Evolutionary conservation across 1,140 invertebrate species (phyloP).

Genomic region (Mamestra configurata): DNA sequence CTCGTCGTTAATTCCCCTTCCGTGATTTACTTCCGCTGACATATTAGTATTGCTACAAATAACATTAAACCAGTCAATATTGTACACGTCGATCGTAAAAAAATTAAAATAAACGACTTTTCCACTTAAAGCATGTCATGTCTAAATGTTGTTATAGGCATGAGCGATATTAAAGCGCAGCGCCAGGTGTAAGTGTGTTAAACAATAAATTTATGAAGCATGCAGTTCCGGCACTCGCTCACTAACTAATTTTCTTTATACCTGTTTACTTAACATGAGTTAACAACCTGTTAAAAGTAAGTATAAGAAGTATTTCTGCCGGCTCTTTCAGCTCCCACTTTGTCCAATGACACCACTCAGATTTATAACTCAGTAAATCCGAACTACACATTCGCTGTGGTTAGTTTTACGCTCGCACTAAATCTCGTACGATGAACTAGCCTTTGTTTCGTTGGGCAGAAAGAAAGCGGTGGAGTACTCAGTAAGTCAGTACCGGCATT

Average conservation of each 20-base stretch:
- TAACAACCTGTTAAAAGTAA: slow-evolving; percentile 14
- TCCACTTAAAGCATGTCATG: slow-evolving; percentile 1
- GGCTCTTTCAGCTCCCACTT: slow-evolving; percentile 31
- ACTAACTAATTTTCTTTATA: slow-evolving; percentile 44
- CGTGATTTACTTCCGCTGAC: not conserved
- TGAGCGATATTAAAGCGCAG: slow-evolving; percentile 33
- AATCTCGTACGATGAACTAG: slow-evolving; percentile 59
- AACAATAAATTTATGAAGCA: slow-evolving; percentile 51
- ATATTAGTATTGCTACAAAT: not conserved
- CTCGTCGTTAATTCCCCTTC: slow-evolving; percentile 7
- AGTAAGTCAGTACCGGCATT: slow-evolving; percentile 24
- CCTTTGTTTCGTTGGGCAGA: slow-evolving; percentile 57
- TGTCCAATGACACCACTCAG: slow-evolving; percentile 47
- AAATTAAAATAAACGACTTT: not conserved
- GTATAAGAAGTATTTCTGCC: not conserved
- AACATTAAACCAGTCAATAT: not conserved
- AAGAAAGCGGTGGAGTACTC: slow-evolving; percentile 46
- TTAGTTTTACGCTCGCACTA: slow-evolving; percentile 57
- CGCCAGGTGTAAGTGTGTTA: slow-evolving; percentile 43
- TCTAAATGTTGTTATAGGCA: slow-evolving; percentile 18
- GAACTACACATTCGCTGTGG: slow-evolving; percentile 53
- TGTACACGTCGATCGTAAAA: not conserved
- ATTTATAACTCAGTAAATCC: slow-evolving; percentile 60
- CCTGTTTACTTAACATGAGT: slow-evolving; percentile 33
- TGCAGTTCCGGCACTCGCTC: slow-evolving; percentile 46